A percentile compares a stretch with the other conserved stretches of the same genome.
Evolutionary conservation across 2,888 invertebrate genomes (phyloP).

Genomic region (Heliconius sara): DNA sequence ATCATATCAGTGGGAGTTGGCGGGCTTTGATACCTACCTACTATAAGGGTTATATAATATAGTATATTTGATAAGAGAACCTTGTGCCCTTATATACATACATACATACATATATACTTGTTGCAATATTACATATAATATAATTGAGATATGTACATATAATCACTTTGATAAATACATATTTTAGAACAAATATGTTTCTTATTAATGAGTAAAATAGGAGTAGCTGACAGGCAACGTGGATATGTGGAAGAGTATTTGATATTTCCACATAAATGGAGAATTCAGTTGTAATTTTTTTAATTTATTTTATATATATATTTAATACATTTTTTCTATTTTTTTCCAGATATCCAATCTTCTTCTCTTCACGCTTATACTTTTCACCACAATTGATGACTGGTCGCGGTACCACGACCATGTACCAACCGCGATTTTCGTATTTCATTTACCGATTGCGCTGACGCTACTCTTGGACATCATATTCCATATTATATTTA

Average conservation of each 20-base stretch:
- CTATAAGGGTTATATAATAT: not conserved
- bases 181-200: no score
- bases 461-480: constrained; percentile 4
- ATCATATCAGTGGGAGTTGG: constrained; percentile 1
- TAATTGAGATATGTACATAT: no score
- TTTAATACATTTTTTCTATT: not conserved
- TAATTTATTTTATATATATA: no score
- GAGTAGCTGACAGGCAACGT: no score
- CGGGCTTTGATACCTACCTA: not conserved
- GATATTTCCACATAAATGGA: no score
- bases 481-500: constrained; percentile 38
- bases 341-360: not conserved
- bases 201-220: no score
- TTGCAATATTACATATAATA: not conserved
- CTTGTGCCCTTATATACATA: not conserved
- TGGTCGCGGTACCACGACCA: not conserved
- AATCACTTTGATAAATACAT: no score
- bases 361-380: not conserved
- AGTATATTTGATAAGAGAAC: not conserved
- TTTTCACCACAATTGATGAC: not conserved
- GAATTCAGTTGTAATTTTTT: no score
- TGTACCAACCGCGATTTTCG: not conserved
- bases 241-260: no score
- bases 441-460: not conserved
- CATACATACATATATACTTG: not conserved